Conservation (phyloP, 2,888 invertebrate species). For the Aphidoletes aphidimyza region DNA sequence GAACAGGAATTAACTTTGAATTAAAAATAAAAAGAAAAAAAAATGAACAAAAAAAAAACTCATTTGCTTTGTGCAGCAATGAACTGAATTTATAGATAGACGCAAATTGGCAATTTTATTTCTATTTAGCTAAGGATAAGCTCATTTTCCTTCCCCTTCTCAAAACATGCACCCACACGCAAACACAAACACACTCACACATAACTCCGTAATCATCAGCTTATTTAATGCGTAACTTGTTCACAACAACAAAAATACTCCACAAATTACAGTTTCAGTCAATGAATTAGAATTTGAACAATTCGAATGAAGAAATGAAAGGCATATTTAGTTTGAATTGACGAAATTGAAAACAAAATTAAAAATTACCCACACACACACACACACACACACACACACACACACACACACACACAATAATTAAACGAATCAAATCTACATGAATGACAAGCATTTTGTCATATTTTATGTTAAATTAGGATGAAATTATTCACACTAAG, state of each 20-base stretch:
- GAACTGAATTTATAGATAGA: background rate
- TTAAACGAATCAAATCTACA: background rate
- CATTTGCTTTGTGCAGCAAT: background rate
- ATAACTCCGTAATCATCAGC: too few species aligned
- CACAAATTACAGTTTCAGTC: too few species aligned
- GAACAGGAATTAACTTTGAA: background rate
- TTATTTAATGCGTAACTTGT: too few species aligned
- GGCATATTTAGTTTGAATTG: background rate
- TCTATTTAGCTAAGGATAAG: background rate
- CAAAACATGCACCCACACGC: too few species aligned
- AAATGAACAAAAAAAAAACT: background rate
- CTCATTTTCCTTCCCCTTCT: background rate
- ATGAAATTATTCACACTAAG: conserved; percentile 21
- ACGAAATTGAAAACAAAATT: too few species aligned
- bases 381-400: too few species aligned
- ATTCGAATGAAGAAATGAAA: too few species aligned
- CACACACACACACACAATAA: background rate
- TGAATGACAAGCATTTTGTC: background rate
- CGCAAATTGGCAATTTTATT: background rate
- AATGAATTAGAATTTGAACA: too few species aligned
- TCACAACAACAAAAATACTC: too few species aligned
- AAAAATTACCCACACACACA: too few species aligned
- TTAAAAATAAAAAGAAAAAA: too few species aligned
- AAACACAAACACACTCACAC: too few species aligned
- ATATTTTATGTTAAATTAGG: conserved; percentile 24